Base-by-base conservation (phyloP, 1,140 invertebrate genomes). In the Calephelis nemesis region DNA sequence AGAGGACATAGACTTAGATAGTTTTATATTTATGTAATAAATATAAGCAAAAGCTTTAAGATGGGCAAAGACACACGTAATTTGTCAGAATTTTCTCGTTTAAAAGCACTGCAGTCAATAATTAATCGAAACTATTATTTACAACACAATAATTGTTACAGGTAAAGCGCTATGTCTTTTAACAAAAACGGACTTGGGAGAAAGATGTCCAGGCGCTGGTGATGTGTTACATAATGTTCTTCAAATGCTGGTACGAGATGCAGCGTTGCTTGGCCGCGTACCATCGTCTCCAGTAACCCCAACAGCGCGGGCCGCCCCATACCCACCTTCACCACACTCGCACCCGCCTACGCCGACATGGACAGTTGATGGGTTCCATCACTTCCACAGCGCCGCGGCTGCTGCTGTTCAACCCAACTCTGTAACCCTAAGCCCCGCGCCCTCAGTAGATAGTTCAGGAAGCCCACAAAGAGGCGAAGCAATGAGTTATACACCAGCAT, bases 161-260 rank as follows among this genome's bases (percentile, higher is more conserved):
- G 96, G 96, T 60, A 98, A 98, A 92, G 98, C 97, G 0, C 87
- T 98, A 66, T 98, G 97, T 84, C 92, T 99, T 48, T 90, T 98
- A 67, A 98, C 96, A 15, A 96, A 98, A 85, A 95, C 94, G 5
- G 98, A 99, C 90, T 94, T 99, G 68, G 96, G 96, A 6, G 97
- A 98, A 80, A 93, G 98, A 67, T 97, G 97, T 75, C 97, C 97
- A 0, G 96, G 97, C 0, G 97, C 97, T 13, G 98, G 98, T 0
- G 98, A 99, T 85, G 95, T 99, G 7, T 92, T 99, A 64, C 97
- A 97, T 92, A 99, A 99, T 91, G 97, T 97, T 5, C 93, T 99
- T 19, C 96, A 97, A 76, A 95, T 98, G 92, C 92, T 98, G 9
- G 95, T 97, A 47, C 94, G 96, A 5, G 96, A 97, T 79, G 95